These are phyloP conservation scores for Callopanchax toddi DNA, from an alignment of 2,113 vertebrate species.

Conservation along the genomic window DNA sequence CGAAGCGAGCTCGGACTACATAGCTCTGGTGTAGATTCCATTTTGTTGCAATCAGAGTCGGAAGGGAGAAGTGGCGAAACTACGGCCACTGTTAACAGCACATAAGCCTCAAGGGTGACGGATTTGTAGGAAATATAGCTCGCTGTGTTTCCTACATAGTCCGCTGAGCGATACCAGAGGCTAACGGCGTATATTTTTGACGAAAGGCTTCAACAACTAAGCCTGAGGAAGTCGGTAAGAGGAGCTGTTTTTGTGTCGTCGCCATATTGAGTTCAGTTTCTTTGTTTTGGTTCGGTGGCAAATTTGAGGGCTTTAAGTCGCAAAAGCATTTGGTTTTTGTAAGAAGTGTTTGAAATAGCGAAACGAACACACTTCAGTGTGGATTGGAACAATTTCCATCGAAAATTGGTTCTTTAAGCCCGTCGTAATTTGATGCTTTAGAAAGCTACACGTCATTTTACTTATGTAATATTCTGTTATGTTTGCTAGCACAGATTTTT, in stretches of 20 bases:
- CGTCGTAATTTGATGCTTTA: no score
- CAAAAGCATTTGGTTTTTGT: neutral
- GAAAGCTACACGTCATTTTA: no score
- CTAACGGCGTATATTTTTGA: conserved; percentile 26
- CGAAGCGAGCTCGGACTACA: conserved; percentile 36
- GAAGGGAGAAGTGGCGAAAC: conserved; percentile 30
- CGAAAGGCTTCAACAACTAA: conserved; percentile 65
- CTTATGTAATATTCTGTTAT: conserved; percentile 5
- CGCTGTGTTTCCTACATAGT: conserved; percentile 51
- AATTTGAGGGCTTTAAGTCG: neutral
- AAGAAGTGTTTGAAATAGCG: fast-evolving
- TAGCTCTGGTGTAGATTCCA: conserved; percentile 67
- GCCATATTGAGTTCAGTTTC: conserved; percentile 76
- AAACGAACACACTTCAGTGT: fast-evolving
- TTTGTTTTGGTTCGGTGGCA: conserved; percentile 79
- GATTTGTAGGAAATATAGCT: conserved; percentile 56
- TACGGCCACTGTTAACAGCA: conserved; percentile 21
- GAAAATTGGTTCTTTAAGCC: neutral
- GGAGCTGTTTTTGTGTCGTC: conserved; percentile 31
- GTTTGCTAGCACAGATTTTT: neutral
- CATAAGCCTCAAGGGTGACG: conserved; percentile 15
- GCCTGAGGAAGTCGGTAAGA: conserved; percentile 82
- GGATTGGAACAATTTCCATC: neutral
- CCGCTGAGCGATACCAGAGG: conserved; percentile 39
- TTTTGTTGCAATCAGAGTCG: conserved; percentile 81